Conservation (phyloP, 2,797 vertebrate genomes). For the Gobio occitaniae region DNA sequence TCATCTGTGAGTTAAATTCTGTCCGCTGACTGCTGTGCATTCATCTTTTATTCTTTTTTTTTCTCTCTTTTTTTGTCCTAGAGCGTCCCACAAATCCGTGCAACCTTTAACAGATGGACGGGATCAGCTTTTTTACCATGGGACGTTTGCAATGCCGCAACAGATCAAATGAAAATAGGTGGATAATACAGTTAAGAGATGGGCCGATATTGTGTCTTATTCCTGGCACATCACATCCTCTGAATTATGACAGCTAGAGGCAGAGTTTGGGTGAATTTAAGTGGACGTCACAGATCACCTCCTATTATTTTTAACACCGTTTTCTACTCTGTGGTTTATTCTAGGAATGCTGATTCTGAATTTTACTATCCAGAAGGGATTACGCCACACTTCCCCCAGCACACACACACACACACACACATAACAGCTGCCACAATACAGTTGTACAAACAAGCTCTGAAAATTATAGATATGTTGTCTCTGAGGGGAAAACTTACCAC, state of each 20-base stretch:
- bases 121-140: conserved; percentile 13
- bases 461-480: conserved; percentile 31
- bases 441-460: not conserved
- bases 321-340: conserved; percentile 41
- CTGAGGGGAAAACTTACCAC: conserved; percentile 6
- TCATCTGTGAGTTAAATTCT: conserved; percentile 35
- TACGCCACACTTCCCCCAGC: not conserved
- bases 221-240: conserved; percentile 23
- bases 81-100: conserved; percentile 30
- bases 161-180: conserved; percentile 45
- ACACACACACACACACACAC: conserved; percentile 32
- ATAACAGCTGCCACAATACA: conserved; percentile 28
- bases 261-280: conserved; percentile 9
- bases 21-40: conserved; percentile 23
- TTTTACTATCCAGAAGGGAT: conserved; percentile 41
- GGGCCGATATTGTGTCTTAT: conserved; percentile 21
- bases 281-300: conserved; percentile 24
- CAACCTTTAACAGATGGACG: conserved; percentile 45
- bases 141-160: not conserved
- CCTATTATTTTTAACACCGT: conserved; percentile 20
- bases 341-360: conserved; percentile 34
- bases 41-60: not conserved
- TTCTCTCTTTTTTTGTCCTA: conserved; percentile 14
- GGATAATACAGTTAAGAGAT: conserved; percentile 17
- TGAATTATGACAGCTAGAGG: conserved; percentile 34